phyloP scores from a whole-genome alignment of 2,797 vertebrate genomes.

The Coccyzus lansbergi region DNA sequence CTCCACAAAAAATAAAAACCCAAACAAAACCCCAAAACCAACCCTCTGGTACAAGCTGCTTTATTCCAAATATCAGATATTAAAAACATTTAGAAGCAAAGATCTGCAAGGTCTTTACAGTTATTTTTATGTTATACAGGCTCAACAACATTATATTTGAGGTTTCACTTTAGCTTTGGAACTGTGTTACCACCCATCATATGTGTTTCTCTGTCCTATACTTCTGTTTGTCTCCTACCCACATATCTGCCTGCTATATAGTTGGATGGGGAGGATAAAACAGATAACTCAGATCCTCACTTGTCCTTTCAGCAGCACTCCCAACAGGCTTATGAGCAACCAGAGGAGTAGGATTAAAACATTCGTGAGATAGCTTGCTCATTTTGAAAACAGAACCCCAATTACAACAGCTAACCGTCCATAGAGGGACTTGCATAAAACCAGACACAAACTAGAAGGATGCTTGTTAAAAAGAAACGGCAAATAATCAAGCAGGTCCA shows the following conservation, averaged over 20 bases:
- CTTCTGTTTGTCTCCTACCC: background rate
- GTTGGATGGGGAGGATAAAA: rapidly evolving
- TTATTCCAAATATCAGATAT: background rate
- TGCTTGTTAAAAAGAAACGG: background rate
- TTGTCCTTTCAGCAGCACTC: rapidly evolving
- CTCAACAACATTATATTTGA: background rate
- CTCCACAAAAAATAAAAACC: background rate
- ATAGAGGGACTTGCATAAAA: constrained; percentile 42
- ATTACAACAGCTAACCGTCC: background rate
- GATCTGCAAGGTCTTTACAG: background rate
- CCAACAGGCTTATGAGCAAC: background rate
- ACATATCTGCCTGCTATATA: background rate
- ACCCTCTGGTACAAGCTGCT: background rate
- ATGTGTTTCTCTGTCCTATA: background rate
- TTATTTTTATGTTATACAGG: background rate
- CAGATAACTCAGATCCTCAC: rapidly evolving
- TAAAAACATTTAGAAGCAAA: background rate
- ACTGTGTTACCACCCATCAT: background rate
- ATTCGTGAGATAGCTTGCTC: background rate
- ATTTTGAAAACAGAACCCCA: background rate
- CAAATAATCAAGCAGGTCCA: constrained; percentile 12
- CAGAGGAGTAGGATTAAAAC: background rate
- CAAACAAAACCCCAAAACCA: background rate
- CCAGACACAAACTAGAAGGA: background rate
- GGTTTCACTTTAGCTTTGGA: background rate